Percentiles rank a stretch among this genome's conserved stretches.
Conservation (phyloP, 2,797 vertebrate species). For the Pipistrellus kuhlii region DNA sequence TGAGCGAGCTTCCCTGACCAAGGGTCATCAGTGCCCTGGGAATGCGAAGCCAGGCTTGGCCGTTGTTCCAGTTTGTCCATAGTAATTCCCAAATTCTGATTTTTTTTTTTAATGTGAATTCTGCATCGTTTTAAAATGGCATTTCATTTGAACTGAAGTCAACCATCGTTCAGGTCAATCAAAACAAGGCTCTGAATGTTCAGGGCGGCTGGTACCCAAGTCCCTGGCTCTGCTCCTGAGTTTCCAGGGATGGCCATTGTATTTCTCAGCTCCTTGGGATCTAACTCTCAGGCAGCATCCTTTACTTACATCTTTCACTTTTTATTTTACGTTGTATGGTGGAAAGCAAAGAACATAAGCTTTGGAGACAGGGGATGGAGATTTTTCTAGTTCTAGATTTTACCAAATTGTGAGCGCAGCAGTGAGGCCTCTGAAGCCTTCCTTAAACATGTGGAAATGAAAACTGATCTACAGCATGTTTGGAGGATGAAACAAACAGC, state of each 20-base stretch:
- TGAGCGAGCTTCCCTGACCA: too few species aligned
- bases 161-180: neutral
- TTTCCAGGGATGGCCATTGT: neutral
- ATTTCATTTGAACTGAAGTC: constrained; percentile 30
- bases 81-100: neutral
- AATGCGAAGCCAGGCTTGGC: neutral
- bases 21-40: neutral
- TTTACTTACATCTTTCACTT: neutral
- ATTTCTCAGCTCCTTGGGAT: neutral
- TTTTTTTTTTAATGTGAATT: neutral
- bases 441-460: neutral
- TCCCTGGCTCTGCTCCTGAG: neutral
- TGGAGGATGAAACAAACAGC: neutral
- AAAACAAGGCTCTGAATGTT: neutral
- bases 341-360: neutral
- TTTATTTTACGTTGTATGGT: neutral
- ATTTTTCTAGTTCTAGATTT: constrained; percentile 18
- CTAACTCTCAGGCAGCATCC: neutral
- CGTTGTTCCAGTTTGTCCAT: neutral
- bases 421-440: neutral
- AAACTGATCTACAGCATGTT: neutral
- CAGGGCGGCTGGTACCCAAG: too few species aligned
- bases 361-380: neutral
- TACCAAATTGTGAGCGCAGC: neutral
- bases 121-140: constrained; percentile 3